These are phyloP conservation scores for Miniopterus natalensis DNA, from an alignment of 2,113 vertebrate species.

Conservation along the genomic window DNA sequence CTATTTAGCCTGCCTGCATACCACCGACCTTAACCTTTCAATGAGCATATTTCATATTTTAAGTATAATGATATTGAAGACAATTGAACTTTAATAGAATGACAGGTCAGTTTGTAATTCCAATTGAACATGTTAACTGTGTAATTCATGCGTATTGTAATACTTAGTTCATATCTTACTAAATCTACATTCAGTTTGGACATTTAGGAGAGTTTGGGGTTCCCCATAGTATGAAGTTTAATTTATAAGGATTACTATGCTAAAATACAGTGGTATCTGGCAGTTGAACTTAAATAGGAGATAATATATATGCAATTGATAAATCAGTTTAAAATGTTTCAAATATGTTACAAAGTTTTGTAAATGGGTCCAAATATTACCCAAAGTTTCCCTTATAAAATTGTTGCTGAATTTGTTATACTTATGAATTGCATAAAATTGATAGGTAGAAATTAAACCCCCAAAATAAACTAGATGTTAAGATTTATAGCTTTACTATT, in stretches of 20 bases:
- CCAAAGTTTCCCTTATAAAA: background rate
- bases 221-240: background rate
- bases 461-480: background rate
- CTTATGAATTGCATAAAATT: background rate
- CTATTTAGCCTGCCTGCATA: too few species aligned
- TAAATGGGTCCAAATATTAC: background rate
- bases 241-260: background rate
- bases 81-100: background rate
- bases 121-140: background rate
- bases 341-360: background rate
- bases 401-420: background rate
- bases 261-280: background rate
- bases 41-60: background rate
- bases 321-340: slow-evolving; percentile 23
- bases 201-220: background rate
- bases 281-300: background rate
- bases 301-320: background rate
- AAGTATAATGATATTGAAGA: background rate
- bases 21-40: too few species aligned
- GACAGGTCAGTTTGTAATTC: background rate
- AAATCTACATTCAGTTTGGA: background rate
- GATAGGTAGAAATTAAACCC: background rate
- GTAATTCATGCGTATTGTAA: background rate
- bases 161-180: slow-evolving; percentile 4
- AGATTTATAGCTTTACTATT: slow-evolving; percentile 9